Percentiles rank a stretch among this genome's conserved stretches.
Conservation (phyloP, 2,113 vertebrate species). For the Halichoeres trimaculatus region DNA sequence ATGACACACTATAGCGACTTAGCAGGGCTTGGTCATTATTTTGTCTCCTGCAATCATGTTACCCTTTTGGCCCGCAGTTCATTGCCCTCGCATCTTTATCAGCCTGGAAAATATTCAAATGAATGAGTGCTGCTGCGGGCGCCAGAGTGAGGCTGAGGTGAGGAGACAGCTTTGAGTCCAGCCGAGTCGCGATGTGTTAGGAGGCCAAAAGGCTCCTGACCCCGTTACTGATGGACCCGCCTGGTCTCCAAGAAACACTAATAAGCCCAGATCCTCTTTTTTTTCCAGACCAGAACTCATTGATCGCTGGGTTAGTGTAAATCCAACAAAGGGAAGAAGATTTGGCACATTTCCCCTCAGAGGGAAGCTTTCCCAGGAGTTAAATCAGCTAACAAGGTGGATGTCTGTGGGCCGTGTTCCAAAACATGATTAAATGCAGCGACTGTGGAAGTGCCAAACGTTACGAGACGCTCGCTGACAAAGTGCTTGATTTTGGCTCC, state of each 20-base stretch:
- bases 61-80: neutral
- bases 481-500: neutral
- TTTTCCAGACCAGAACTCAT: constrained; percentile 44
- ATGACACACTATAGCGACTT: constrained; percentile 50
- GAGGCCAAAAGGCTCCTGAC: constrained; percentile 50
- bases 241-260: constrained; percentile 37
- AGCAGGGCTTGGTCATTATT: constrained; percentile 52
- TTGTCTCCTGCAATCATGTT: constrained; percentile 39
- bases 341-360: neutral
- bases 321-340: constrained; percentile 9
- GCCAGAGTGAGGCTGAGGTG: constrained; percentile 41
- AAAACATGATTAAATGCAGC: neutral
- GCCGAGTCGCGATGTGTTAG: constrained; percentile 37
- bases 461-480: neutral
- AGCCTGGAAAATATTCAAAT: constrained; percentile 48
- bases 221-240: constrained; percentile 20
- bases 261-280: constrained; percentile 9
- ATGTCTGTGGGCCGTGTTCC: neutral
- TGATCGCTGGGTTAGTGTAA: constrained; percentile 26
- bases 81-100: constrained; percentile 35
- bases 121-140: constrained; percentile 34
- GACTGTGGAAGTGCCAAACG: neutral
- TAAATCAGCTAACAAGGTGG: neutral
- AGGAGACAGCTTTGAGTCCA: constrained; percentile 40
- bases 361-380: constrained; percentile 19